These are phyloP conservation scores for Sminthopsis crassicaudata DNA, from an alignment of 2,113 vertebrate genomes.

Conservation along the genomic window DNA sequence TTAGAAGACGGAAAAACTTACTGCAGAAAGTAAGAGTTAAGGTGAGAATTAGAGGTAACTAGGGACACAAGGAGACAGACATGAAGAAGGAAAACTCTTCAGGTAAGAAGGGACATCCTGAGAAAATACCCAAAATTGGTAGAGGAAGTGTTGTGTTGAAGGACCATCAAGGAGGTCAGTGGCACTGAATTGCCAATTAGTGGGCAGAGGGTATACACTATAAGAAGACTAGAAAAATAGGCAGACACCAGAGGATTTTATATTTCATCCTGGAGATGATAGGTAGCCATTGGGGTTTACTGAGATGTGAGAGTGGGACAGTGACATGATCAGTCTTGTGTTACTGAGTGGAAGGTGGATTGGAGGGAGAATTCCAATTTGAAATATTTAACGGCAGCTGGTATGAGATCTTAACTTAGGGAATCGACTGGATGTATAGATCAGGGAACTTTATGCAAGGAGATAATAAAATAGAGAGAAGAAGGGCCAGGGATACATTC, in stretches of 20 bases:
- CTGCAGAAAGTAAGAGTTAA: background rate
- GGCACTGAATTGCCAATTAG: background rate
- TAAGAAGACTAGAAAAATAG: background rate
- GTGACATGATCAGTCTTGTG: background rate
- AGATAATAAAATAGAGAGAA: background rate
- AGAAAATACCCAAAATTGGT: background rate
- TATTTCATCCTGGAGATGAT: background rate
- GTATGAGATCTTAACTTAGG: background rate
- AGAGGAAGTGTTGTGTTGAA: background rate
- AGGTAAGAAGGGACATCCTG: background rate
- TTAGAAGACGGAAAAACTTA: background rate
- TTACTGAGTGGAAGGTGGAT: background rate
- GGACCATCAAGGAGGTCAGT: background rate
- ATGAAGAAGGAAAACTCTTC: too few species aligned
- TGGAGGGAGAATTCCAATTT: background rate
- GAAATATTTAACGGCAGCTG: background rate
- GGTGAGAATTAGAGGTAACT: too few species aligned
- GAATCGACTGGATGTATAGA: background rate
- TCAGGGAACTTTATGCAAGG: background rate
- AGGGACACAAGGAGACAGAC: background rate
- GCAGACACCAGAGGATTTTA: background rate
- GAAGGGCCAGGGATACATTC: background rate
- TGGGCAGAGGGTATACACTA: background rate
- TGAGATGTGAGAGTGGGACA: background rate
- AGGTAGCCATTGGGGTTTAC: background rate